Evolutionary conservation across 2,113 vertebrate species (phyloP).

Genomic region (Apodemus sylvaticus): DNA sequence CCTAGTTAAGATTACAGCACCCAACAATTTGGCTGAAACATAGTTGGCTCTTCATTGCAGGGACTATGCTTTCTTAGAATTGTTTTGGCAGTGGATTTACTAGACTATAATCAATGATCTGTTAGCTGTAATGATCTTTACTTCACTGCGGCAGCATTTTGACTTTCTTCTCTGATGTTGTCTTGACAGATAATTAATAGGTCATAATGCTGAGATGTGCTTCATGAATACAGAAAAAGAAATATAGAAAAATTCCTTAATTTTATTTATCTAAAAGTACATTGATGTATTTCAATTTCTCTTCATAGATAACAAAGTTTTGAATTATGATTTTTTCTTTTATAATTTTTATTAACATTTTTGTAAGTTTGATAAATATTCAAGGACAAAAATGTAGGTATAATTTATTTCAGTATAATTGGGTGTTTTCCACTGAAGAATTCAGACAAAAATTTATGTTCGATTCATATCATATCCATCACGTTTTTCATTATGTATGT

Average conservation of each 20-base stretch:
- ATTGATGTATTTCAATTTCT: background rate
- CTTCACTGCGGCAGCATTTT: background rate
- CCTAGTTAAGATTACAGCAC: background rate
- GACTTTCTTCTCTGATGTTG: background rate
- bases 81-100: background rate
- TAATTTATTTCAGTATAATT: background rate
- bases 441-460: background rate
- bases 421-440: background rate
- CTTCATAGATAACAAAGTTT: background rate
- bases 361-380: background rate
- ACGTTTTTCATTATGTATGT: background rate
- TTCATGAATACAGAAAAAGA: background rate
- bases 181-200: background rate
- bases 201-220: rapidly evolving
- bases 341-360: background rate
- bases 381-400: background rate
- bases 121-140: background rate
- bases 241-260: background rate
- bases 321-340: background rate
- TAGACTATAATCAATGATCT: background rate
- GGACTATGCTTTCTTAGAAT: background rate
- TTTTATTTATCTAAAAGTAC: background rate
- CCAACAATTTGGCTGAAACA: background rate
- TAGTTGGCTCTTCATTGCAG: background rate
- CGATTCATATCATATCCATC: background rate